Percentiles rank a stretch among this genome's conserved stretches.
phyloP scores from a whole-genome alignment of 2,888 invertebrate genomes.

The Chrysina gloriosa region DNA sequence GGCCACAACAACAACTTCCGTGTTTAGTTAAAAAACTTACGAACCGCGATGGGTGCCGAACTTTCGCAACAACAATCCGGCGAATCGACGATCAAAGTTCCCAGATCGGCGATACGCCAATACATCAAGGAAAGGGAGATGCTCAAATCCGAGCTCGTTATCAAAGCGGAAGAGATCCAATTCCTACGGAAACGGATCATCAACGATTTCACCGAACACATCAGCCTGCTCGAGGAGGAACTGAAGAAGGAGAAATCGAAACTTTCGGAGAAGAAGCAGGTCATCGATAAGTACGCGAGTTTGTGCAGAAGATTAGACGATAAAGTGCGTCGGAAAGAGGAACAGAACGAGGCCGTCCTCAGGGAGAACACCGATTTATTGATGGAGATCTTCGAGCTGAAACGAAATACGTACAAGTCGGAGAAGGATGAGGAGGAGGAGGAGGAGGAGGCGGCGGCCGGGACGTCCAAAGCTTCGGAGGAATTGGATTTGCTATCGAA shows the following conservation, averaged over 20 bases:
- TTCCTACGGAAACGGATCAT: background rate
- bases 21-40: background rate
- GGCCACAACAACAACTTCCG: too few species aligned
- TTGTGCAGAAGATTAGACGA: background rate
- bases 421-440: background rate
- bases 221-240: constrained; percentile 4
- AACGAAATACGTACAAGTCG: background rate
- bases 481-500: too few species aligned
- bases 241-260: background rate
- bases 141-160: background rate
- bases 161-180: constrained; percentile 11
- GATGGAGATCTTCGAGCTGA: background rate
- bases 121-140: background rate
- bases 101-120: background rate
- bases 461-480: background rate
- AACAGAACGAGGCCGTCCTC: background rate
- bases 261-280: background rate
- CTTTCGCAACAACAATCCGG: constrained; percentile 4
- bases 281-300: background rate
- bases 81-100: background rate
- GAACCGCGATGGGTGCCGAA: background rate
- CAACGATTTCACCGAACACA: constrained; percentile 12
- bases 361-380: background rate
- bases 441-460: background rate
- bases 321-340: background rate